These are phyloP conservation scores for Sarcophaga bullata DNA, from an alignment of 1,140 invertebrate species.

Conservation along the genomic window DNA sequence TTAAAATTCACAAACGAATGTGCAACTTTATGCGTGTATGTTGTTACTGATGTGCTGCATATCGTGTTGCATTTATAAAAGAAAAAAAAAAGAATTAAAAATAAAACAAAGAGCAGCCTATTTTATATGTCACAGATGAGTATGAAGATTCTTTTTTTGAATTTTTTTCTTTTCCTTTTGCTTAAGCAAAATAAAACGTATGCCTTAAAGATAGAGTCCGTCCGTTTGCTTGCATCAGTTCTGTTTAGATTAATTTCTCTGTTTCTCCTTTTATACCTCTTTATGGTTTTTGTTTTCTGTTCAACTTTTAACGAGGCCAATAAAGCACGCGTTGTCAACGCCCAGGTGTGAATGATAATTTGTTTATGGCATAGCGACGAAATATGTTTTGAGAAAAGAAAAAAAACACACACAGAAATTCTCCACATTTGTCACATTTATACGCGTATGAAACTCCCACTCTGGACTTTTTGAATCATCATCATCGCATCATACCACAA, in stretches of 20 bases:
- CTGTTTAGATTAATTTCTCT: background rate
- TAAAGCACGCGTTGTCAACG: conserved; percentile 20
- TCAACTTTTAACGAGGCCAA: conserved; percentile 12
- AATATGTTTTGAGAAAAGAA: background rate
- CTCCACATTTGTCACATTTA: background rate
- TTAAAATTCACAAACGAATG: too few species aligned
- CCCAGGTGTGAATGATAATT: conserved; percentile 7
- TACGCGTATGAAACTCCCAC: background rate
- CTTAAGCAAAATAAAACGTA: background rate
- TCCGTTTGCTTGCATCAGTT: background rate
- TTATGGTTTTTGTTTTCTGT: too few species aligned
- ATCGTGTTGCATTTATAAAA: background rate
- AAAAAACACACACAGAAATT: background rate
- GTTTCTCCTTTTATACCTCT: too few species aligned
- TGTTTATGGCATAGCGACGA: background rate
- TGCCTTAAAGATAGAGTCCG: background rate
- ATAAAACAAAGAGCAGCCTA: background rate
- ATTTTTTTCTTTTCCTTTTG: conserved; percentile 1
- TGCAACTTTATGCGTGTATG: too few species aligned
- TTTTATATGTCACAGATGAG: background rate
- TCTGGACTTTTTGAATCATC: background rate
- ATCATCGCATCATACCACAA: too few species aligned
- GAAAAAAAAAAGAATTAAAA: too few species aligned
- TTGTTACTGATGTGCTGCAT: too few species aligned
- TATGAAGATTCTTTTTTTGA: background rate